Evolutionary conservation across 2,113 vertebrate species (phyloP).

Genomic region (Fulmarus glacialis): DNA sequence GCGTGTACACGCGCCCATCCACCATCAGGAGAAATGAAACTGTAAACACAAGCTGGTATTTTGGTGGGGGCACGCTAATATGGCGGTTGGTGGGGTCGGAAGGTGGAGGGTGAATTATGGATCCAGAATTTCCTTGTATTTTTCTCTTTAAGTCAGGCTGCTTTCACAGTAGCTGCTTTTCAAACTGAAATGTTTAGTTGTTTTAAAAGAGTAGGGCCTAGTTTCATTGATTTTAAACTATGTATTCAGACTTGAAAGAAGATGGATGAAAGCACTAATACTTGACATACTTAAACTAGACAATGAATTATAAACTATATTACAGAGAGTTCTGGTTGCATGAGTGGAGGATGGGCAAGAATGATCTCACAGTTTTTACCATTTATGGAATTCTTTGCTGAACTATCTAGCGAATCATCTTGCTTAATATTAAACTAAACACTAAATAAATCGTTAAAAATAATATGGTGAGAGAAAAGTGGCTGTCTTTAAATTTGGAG

Average conservation of each 20-base stretch:
- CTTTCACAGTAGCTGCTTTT: conserved; percentile 73
- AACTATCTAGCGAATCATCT: neutral
- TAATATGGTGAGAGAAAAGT: neutral
- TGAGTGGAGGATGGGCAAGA: neutral
- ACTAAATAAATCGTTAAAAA: neutral
- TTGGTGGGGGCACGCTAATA: conserved; percentile 83
- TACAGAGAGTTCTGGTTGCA: neutral
- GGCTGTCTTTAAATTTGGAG: neutral
- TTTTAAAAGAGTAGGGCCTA: conserved; percentile 66
- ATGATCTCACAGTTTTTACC: neutral
- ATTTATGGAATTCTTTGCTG: neutral
- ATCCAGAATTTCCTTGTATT: conserved; percentile 81
- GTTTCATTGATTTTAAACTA: conserved; percentile 30
- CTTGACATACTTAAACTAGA: neutral
- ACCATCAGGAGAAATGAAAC: conserved; percentile 77
- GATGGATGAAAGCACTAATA: neutral
- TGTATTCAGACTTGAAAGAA: neutral
- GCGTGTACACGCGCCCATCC: conserved; percentile 79
- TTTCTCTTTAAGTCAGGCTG: conserved; percentile 79
- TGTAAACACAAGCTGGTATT: conserved; percentile 88
- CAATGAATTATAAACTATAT: neutral
- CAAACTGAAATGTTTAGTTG: conserved; percentile 62
- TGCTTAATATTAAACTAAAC: neutral
- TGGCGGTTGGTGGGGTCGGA: conserved; percentile 79
- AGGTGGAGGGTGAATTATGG: conserved; percentile 80